Evolutionary conservation across 2,888 invertebrate species (phyloP), one percentile per base, ranked within the genome.

Genomic region (Sesia apiformis): DNA sequence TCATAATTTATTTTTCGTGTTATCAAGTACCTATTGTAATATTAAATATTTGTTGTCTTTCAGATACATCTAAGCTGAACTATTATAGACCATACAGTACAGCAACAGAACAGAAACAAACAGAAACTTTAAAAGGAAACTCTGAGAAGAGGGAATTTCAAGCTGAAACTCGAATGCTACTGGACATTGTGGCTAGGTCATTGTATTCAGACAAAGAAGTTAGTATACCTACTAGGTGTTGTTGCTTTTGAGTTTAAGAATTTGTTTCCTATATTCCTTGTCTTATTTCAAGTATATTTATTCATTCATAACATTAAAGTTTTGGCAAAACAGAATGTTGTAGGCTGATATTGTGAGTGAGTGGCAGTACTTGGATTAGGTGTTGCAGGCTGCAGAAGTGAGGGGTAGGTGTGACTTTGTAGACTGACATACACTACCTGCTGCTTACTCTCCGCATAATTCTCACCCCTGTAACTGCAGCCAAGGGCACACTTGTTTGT

Each of bases 181-280:
- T 99, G 52, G 98, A 99, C 78, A 99, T 99, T 81, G 99, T 99
- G 0, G 99, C 99, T 0, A 94, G 97, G 73, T 98, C 98, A 0
- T 87, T 99, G 43, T 99, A 99, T 83, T 98, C 98, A 0, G 98
- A 99, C 68, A 98, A 98, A 84, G 98, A 99, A 91, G 95, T 95
- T 78, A 72, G 74, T 67, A 57, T 41, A 3, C 7, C 23, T 23
- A 23, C 23, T 23, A 23, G 23, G 23, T 23, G 23, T 23, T 23
- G 23, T 23, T 23, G 23, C 23, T 23, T 23, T 23, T 23, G 23
- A 23, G 23, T 23, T 23, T 23, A 2, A 23, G 23, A 23, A 23
- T 23, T 23, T 23, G 1, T 23, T 23, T 23, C 23, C 23, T 23
- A 23, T 23, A 23, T 23, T 23, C 2, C 23, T 23, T 23, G 23